Base-by-base conservation (phyloP, 30 jellyfish, hydroid and myxozoan genomes). In the Cassiopea xamachana region DNA sequence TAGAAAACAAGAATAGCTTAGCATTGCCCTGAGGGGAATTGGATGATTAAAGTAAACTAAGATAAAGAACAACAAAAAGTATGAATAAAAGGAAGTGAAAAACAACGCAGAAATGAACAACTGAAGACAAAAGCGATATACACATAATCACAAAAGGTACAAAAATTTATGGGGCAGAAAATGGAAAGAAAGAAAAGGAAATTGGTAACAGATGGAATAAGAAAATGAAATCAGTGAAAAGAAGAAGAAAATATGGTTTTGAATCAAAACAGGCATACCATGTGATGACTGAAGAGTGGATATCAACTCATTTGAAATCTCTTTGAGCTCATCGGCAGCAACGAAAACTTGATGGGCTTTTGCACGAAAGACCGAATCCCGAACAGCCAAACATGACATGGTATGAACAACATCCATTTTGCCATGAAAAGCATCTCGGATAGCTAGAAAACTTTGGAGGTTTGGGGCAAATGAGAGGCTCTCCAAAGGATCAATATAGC, bases 371-470 rank as follows among this genome's bases (percentile, higher is more conserved):
- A 87, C 77, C 14, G 94, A 87, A 49, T 87, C 94, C 43, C 64
- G 87, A 46, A 87, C 94, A 7, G 94, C 94, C 15, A 87, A 50
- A 46, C 94, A 87, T 43, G 94, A 82, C 94, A 87, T 87, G 1
- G 94, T 87, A 18, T 87, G 87, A 1, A 87, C 94, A 1, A 85
- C 55, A 78, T 87, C 94, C 82, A 87, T 87, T 58, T 87, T 87
- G 7, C 71, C 84, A 18, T 10, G 27, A 71, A 87, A 87, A 2
- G 94, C 89, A 48, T 87, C 94, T 77, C 62, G 48, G 69, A 87
- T 77, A 27, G 68, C 81, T 13, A 2, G 64, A 18, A 3, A 87
- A 72, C 94, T 75, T 44, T 73, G 83, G 49, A 87, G 89, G 14
- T 60, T 19, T 6, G 94, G 87, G 10, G 94, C 94, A 67, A 87